Evolutionary conservation across 2,888 invertebrate species (phyloP).

Genomic region (Esperia sulphurella): DNA sequence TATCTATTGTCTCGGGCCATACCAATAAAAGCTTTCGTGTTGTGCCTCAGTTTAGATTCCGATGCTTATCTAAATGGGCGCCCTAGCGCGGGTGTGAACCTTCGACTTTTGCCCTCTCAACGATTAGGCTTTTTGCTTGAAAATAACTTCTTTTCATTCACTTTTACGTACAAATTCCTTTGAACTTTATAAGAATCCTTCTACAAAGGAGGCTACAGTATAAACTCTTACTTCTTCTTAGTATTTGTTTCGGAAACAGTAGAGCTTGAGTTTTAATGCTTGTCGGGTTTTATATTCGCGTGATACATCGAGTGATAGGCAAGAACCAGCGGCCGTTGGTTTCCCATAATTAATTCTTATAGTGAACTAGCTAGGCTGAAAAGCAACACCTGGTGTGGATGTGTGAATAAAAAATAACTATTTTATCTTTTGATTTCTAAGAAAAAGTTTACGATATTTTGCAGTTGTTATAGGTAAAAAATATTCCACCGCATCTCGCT

Average conservation of each 20-base stretch:
- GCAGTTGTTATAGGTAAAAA: no score
- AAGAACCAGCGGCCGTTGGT: not conserved
- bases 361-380: no score
- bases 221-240: not conserved
- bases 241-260: constrained; percentile 28
- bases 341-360: not conserved
- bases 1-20: constrained; percentile 39
- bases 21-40: constrained; percentile 60
- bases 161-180: constrained; percentile 31
- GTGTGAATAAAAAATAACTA: not conserved
- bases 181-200: constrained; percentile 12
- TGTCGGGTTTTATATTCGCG: constrained; percentile 21
- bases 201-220: not conserved
- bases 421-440: no score
- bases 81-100: constrained; percentile 57
- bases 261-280: constrained; percentile 24
- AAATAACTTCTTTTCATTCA: constrained; percentile 32
- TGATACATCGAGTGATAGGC: constrained; percentile 6
- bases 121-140: constrained; percentile 30
- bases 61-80: constrained; percentile 69
- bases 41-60: constrained; percentile 55
- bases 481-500: no score
- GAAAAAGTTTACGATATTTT: no score
- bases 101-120: constrained; percentile 51
- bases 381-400: no score